phyloP scores from a whole-genome alignment of 2,888 invertebrate genomes.

The Cecidostiba fungosa region DNA sequence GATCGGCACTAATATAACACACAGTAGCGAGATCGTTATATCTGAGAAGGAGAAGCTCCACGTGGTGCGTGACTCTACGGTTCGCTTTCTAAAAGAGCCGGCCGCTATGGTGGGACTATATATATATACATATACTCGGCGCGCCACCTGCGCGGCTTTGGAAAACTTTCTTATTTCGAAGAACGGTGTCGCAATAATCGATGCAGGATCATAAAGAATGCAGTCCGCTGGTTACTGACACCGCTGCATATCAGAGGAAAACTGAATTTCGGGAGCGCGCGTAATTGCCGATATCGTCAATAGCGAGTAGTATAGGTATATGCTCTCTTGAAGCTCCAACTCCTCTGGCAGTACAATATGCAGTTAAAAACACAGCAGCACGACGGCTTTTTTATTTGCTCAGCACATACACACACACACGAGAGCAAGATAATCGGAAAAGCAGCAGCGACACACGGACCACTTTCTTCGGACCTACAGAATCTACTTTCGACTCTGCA shows the following conservation, averaged over 20 bases:
- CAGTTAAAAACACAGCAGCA: not conserved
- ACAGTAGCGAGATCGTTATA: too few species aligned
- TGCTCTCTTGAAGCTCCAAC: not conserved
- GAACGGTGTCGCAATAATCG: constrained; percentile 32
- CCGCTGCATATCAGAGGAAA: not conserved
- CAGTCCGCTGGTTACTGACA: not conserved
- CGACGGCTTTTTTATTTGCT: not conserved
- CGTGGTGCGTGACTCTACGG: constrained; percentile 40
- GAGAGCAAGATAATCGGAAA: not conserved
- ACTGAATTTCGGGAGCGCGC: constrained; percentile 1
- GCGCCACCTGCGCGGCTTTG: constrained; percentile 45
- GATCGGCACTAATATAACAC: not conserved
- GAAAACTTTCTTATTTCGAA: constrained; percentile 57
- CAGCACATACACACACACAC: not conserved
- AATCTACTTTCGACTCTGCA: not conserved
- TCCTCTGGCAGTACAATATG: too few species aligned
- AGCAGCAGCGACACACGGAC: constrained; percentile 1
- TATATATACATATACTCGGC: not conserved
- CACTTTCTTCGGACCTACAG: constrained; percentile 3
- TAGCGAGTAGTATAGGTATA: too few species aligned
- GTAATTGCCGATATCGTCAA: not conserved
- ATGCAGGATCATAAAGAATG: not conserved
- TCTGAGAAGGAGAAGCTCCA: not conserved
- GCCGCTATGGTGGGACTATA: not conserved
- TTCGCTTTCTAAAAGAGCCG: constrained; percentile 50